phyloP scores from a whole-genome alignment of 2,888 invertebrate genomes.

The Clusia tigrina region DNA sequence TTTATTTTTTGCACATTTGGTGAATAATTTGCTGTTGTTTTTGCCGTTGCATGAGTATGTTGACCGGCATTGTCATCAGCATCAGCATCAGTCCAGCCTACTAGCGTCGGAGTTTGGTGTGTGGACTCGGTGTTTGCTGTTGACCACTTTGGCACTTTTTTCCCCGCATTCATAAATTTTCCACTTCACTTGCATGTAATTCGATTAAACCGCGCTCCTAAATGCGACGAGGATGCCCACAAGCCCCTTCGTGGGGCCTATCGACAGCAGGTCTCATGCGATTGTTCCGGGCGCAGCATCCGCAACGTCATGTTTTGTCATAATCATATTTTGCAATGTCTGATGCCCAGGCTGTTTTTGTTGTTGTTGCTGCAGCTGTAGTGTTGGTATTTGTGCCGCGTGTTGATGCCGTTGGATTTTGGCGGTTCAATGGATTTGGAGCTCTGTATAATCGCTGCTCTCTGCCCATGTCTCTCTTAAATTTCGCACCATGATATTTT shows the following conservation, averaged over 20 bases:
- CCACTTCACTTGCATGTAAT: constrained; percentile 17
- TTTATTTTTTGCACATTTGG: background rate
- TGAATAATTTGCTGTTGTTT: background rate
- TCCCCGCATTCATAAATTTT: constrained; percentile 9
- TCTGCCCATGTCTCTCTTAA: constrained; percentile 1
- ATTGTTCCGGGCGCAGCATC: background rate
- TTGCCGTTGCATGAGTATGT: too few relatives aligned
- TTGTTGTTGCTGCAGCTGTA: background rate
- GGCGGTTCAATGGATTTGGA: background rate
- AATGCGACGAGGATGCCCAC: background rate
- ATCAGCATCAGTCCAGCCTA: background rate
- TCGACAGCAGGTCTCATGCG: background rate
- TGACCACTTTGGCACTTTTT: background rate
- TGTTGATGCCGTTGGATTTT: background rate
- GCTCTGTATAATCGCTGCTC: background rate
- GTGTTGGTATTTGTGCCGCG: background rate
- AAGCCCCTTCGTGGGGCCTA: background rate
- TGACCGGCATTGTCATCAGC: constrained; percentile 1
- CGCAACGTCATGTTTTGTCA: constrained; percentile 14
- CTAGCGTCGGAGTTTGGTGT: background rate
- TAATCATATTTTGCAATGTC: constrained; percentile 13
- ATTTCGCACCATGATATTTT: background rate
- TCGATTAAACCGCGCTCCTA: constrained; percentile 6
- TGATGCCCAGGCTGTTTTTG: background rate
- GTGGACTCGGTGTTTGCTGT: background rate